A percentile compares a stretch with the other conserved stretches of the same genome.
These are phyloP conservation scores for Zele albiditarsus DNA, from an alignment of 2,888 invertebrate genomes.

Conservation along the genomic window DNA sequence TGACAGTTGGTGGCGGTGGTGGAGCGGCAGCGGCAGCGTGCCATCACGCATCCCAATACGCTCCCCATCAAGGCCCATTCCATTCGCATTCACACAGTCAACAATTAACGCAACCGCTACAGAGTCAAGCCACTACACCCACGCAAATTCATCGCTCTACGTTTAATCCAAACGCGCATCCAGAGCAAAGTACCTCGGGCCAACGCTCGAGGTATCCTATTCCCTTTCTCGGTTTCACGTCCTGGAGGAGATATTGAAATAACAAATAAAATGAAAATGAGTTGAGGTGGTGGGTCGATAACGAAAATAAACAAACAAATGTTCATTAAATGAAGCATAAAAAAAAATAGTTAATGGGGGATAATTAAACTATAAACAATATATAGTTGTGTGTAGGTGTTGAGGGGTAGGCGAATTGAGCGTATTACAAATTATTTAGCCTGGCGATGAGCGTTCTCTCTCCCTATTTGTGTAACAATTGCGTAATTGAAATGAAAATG, in stretches of 20 bases:
- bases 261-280: neutral
- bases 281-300: conserved; percentile 1
- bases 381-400: conserved; percentile 10
- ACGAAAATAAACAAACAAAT: neutral
- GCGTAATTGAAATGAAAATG: neutral
- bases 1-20: conserved; percentile 36
- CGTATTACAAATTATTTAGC: conserved; percentile 43
- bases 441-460: conserved; percentile 52
- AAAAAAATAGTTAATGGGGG: neutral
- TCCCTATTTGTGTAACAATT: conserved; percentile 5
- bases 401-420: conserved; percentile 15
- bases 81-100: conserved; percentile 62
- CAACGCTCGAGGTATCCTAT: conserved; percentile 65
- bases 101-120: conserved; percentile 58
- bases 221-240: conserved; percentile 67
- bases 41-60: conserved; percentile 25
- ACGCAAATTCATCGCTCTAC: conserved; percentile 59
- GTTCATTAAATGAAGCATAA: neutral
- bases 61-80: conserved; percentile 56
- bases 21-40: conserved; percentile 34
- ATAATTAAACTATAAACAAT: conserved; percentile 8
- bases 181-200: conserved; percentile 58
- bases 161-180: conserved; percentile 53
- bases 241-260: conserved; percentile 66
- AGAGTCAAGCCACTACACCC: conserved; percentile 59